Conservation (phyloP, 2,888 invertebrate genomes). For the Automeris io region DNA sequence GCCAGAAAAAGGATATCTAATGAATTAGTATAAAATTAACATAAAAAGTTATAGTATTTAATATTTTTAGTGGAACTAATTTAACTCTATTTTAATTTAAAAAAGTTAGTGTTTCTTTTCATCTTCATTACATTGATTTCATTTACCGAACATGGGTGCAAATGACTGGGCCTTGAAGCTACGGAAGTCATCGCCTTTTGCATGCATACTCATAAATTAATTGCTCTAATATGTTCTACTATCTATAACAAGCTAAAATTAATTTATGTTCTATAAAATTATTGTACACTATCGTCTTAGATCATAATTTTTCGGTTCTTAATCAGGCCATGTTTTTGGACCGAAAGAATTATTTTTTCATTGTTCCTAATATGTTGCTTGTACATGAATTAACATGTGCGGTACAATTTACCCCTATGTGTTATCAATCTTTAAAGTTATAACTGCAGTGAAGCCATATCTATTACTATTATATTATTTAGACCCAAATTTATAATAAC, state of each 20-base stretch:
- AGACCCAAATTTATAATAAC: too few species aligned
- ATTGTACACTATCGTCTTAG: constrained; percentile 26
- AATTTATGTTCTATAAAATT: constrained; percentile 54
- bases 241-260: constrained; percentile 38
- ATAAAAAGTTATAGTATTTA: background rate
- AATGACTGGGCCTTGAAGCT: constrained; percentile 26
- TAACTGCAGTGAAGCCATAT: too few species aligned
- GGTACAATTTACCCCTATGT: background rate
- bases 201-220: constrained; percentile 59
- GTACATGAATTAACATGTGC: background rate
- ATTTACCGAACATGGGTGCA: constrained; percentile 5
- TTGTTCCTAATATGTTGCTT: background rate
- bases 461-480: too few species aligned
- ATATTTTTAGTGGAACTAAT: background rate
- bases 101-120: background rate
- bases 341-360: constrained; percentile 1
- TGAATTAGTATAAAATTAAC: too few species aligned
- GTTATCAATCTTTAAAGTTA: too few species aligned
- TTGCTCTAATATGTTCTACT: constrained; percentile 28
- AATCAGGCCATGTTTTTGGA: constrained; percentile 4
- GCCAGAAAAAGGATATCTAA: too few species aligned
- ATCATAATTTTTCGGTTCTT: constrained; percentile 24
- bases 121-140: constrained; percentile 5
- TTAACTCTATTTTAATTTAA: background rate
- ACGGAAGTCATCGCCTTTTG: constrained; percentile 35